These are phyloP conservation scores for Anthophora plumipes DNA, from an alignment of 2,888 invertebrate species.

Conservation along the genomic window DNA sequence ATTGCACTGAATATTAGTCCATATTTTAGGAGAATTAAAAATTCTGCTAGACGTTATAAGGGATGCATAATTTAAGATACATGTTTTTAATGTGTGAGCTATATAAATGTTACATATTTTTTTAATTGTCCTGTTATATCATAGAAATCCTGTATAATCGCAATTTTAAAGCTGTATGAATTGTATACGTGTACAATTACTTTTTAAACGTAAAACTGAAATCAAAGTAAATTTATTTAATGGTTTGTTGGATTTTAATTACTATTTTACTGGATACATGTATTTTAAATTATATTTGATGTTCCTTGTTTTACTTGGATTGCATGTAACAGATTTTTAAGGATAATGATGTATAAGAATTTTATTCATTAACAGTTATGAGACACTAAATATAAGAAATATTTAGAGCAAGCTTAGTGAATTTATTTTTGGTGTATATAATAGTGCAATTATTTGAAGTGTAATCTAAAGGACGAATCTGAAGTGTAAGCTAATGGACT, in stretches of 20 bases:
- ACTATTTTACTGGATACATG: background rate
- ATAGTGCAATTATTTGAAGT: too few relatives aligned
- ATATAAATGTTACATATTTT: too few relatives aligned
- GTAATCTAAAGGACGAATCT: too few relatives aligned
- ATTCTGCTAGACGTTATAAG: background rate
- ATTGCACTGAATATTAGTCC: background rate
- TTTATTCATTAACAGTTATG: background rate
- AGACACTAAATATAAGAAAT: conserved; percentile 5
- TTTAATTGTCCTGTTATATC: too few relatives aligned
- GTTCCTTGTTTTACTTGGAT: background rate
- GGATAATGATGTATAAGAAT: background rate
- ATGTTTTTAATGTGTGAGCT: too few relatives aligned
- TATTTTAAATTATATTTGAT: background rate
- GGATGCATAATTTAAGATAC: too few relatives aligned
- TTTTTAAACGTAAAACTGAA: background rate
- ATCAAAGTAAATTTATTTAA: background rate
- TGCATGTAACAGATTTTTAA: background rate
- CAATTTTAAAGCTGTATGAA: too few relatives aligned
- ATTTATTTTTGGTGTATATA: background rate
- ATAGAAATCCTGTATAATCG: too few relatives aligned
- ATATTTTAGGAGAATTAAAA: background rate
- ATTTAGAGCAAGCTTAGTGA: background rate
- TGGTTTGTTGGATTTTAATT: background rate
- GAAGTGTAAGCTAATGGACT: too few relatives aligned
- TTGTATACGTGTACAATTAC: background rate